These are phyloP conservation scores for Agrochola lota DNA, from an alignment of 2,888 invertebrate species.

Conservation along the genomic window DNA sequence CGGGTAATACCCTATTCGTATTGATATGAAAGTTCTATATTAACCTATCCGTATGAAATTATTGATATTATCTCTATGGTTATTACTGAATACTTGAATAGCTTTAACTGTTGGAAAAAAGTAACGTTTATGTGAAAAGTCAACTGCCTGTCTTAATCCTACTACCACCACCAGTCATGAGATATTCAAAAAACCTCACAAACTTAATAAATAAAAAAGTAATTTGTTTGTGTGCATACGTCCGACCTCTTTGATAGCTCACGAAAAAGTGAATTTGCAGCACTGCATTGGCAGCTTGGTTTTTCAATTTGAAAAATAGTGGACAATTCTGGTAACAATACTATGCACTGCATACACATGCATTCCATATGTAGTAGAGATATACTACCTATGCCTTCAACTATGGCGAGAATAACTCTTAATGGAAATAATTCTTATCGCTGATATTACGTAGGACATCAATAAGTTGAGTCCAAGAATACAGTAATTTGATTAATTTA, in stretches of 20 bases:
- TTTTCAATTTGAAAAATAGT: slow-evolving; percentile 14
- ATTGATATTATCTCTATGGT: not conserved
- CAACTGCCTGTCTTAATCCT: not conserved
- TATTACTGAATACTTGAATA: not conserved
- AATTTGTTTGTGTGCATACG: not conserved
- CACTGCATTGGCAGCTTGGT: not conserved
- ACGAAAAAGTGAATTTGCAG: not conserved
- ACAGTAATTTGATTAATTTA: slow-evolving; percentile 31
- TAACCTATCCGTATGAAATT: not conserved
- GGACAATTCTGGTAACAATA: not conserved
- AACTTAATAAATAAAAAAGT: not conserved
- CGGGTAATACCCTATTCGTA: not conserved
- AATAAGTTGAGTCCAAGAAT: slow-evolving; percentile 19
- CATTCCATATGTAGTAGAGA: not conserved
- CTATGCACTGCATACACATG: not conserved
- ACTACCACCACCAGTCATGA: not conserved
- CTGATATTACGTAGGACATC: slow-evolving; percentile 17
- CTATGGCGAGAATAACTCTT: not conserved
- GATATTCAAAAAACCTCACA: not conserved
- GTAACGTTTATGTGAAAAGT: not conserved
- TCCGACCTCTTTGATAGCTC: not conserved
- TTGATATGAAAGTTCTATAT: not conserved
- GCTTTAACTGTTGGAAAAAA: not conserved
- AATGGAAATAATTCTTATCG: slow-evolving; percentile 8
- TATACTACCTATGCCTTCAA: not conserved